Evolutionary conservation across 2,797 vertebrate genomes (phyloP).

Genomic region (Dipus sagitta): DNA sequence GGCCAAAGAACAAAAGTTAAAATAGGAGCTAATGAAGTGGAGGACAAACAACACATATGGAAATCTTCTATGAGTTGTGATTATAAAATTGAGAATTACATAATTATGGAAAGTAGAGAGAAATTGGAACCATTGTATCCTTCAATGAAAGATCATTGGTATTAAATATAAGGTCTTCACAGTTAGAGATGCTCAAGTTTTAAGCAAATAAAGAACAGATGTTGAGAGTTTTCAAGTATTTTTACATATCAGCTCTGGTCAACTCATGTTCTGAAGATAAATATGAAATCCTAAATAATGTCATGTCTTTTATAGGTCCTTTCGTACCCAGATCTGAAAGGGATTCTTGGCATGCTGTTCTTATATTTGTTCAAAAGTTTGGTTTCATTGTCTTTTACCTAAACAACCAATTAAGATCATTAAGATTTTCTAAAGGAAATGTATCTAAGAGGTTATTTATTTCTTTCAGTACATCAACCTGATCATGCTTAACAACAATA

Average conservation of each 20-base stretch:
- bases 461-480: conserved; percentile 17
- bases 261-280: neutral
- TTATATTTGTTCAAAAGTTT: conserved; percentile 25
- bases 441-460: conserved; percentile 10
- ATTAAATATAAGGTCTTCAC: neutral
- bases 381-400: conserved; percentile 31
- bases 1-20: neutral
- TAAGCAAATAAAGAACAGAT: conserved; percentile 39
- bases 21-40: neutral
- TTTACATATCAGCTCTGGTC: neutral
- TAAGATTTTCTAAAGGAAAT: conserved; percentile 11
- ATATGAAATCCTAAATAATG: neutral
- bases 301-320: neutral
- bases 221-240: conserved; percentile 4
- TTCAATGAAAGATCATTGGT: conserved; percentile 2
- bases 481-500: conserved; percentile 30
- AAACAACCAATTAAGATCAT: conserved; percentile 58
- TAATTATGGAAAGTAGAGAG: neutral
- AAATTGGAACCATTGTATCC: neutral
- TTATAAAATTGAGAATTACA: neutral
- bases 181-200: conserved; percentile 12
- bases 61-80: neutral
- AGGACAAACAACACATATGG: neutral
- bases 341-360: neutral
- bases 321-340: conserved; percentile 42